phyloP scores from a whole-genome alignment of 2,113 vertebrate genomes.

The Fregata magnificens region DNA sequence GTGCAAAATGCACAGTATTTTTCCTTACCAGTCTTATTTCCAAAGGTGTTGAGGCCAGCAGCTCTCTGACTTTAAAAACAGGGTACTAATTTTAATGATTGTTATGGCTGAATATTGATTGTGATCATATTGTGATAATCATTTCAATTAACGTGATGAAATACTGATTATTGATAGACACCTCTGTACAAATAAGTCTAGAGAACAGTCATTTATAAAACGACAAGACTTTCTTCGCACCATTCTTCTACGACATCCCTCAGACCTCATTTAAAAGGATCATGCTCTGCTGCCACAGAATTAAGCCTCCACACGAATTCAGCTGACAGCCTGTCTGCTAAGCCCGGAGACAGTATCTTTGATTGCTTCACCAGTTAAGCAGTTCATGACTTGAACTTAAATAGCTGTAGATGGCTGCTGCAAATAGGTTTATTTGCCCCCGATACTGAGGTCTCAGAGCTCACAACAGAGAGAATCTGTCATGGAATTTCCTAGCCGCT shows the following conservation, averaged over 20 bases:
- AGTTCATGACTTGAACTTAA: slow-evolving; percentile 22
- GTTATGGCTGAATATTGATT: not conserved
- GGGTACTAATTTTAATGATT: not conserved
- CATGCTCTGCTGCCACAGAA: not conserved
- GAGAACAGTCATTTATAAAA: not conserved
- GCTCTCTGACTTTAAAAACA: not conserved
- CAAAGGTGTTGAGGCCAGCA: not conserved
- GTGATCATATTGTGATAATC: not conserved
- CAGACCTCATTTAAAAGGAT: not conserved
- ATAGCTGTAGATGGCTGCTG: not conserved
- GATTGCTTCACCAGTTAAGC: slow-evolving; percentile 23
- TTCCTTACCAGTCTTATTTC: not conserved
- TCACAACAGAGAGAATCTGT: not conserved
- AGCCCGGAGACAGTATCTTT: not conserved
- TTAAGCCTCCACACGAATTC: not conserved
- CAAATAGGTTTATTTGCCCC: not conserved
- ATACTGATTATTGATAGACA: not conserved
- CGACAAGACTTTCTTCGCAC: not conserved
- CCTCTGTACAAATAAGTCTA: not conserved
- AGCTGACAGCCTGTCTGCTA: not conserved
- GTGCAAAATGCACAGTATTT: not conserved
- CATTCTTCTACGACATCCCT: not conserved
- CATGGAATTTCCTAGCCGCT: not conserved
- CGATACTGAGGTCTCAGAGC: not conserved
- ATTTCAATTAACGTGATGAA: not conserved